Percentiles rank a stretch among this genome's conserved stretches.
Evolutionary conservation across 2,113 vertebrate genomes (phyloP).

Genomic region (Pteropus alecto): DNA sequence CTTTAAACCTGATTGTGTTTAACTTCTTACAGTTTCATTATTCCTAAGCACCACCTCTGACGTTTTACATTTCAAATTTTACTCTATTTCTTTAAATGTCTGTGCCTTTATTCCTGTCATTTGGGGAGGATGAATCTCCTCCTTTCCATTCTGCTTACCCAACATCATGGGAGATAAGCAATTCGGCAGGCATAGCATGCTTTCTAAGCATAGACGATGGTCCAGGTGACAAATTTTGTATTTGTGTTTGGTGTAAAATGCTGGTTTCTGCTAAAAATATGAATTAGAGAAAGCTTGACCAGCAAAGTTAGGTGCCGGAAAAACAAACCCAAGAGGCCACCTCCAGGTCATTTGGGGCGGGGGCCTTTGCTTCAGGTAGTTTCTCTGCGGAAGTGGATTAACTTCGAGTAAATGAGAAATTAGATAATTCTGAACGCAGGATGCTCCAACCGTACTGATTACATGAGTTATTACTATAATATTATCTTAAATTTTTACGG

Average conservation of each 20-base stretch:
- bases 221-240: background rate
- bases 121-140: background rate
- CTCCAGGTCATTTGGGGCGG: background rate
- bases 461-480: background rate
- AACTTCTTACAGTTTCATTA: constrained; percentile 76
- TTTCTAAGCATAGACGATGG: background rate
- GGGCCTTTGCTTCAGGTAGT: background rate
- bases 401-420: background rate
- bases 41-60: constrained; percentile 44
- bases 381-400: background rate
- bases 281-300: background rate
- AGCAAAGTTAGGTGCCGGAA: background rate
- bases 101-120: constrained; percentile 13
- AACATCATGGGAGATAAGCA: background rate
- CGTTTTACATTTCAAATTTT: constrained; percentile 53
- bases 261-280: background rate
- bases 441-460: background rate
- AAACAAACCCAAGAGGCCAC: background rate
- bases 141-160: background rate
- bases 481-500: background rate
- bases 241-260: background rate
- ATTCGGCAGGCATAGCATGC: background rate
- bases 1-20: constrained; percentile 74
- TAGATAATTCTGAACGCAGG: background rate
- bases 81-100: constrained; percentile 60